phyloP scores from a whole-genome alignment of 2,113 vertebrate genomes.

The Laticauda laticaudata region DNA sequence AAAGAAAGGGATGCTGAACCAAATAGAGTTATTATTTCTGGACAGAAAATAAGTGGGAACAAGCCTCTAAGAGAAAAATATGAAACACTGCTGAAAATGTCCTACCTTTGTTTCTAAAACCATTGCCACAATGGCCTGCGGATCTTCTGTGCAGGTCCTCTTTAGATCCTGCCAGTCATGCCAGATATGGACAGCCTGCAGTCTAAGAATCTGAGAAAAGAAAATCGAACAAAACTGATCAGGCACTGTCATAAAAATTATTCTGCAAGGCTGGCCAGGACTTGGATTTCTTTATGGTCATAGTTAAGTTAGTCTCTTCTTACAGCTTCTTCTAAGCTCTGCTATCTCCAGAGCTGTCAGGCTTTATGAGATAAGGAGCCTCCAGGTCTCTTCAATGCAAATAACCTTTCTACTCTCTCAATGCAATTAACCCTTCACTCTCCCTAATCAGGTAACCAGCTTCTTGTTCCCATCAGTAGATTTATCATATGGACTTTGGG shows the following conservation, averaged over 20 bases:
- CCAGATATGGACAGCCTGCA: conserved; percentile 77
- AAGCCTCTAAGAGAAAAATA: neutral
- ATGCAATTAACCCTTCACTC: neutral
- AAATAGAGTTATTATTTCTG: neutral
- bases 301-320: neutral
- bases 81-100: neutral
- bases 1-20: neutral
- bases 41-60: neutral
- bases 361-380: neutral
- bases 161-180: conserved; percentile 87
- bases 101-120: conserved; percentile 87
- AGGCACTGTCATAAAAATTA: neutral
- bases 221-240: neutral
- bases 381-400: neutral
- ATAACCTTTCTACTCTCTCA: neutral
- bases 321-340: neutral
- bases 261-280: neutral
- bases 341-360: neutral
- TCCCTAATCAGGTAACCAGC: neutral
- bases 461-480: neutral
- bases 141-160: conserved; percentile 76
- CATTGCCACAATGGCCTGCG: conserved; percentile 74
- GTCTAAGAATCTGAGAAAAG: conserved; percentile 80
- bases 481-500: neutral
- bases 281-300: neutral